Evolutionary conservation across 2,797 vertebrate genomes (phyloP), one percentile per base, ranked within the genome.

Genomic region (Falco concolor): DNA sequence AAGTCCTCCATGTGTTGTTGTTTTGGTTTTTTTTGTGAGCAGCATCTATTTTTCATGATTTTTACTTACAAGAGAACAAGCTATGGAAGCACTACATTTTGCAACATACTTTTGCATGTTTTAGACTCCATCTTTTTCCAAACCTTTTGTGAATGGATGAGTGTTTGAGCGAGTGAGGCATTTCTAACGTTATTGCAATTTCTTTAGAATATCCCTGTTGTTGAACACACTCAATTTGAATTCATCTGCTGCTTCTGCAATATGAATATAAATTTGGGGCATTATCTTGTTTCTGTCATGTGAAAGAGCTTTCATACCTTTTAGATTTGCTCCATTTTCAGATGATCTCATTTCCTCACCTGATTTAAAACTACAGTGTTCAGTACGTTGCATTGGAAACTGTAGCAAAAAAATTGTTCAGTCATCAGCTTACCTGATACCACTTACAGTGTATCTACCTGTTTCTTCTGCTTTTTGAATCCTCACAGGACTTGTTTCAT

Each of bases 381-480:
- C 5, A 12, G 36, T 19, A 5, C 18, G 32, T 2, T 28, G 20
- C 24, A 36, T 30, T 6, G 2, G 61, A 81, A 95, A 85, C 7
- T 11, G 14, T 7, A 60, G 28, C 21, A 22, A 60, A 78, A 81
- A 30, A 14, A 77, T 23, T 54, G 9, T 2, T 13, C 28, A 87
- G 15, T 76, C 53, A 49, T 20, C n/a, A 60, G 7, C 8, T 34
- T 21, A 23, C 5, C 12, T 57, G 12, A 16, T 28, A 63, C 19
- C 38, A 30, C 18, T 38, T 65, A 15, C 0, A 0, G 40, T 63
- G 38, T 53, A 38, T n/a, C 44, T 61, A 53, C 18, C 19, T 22
- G 0, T 40, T 84, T 86, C 38, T 61, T 82, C 19, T 1, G 1
- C 19, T 61, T 61, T 90, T 75, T 49, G 17, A 75, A 65, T 47